Base-by-base conservation (phyloP, 2,888 invertebrate genomes). In the Xestia rhomboidea region DNA sequence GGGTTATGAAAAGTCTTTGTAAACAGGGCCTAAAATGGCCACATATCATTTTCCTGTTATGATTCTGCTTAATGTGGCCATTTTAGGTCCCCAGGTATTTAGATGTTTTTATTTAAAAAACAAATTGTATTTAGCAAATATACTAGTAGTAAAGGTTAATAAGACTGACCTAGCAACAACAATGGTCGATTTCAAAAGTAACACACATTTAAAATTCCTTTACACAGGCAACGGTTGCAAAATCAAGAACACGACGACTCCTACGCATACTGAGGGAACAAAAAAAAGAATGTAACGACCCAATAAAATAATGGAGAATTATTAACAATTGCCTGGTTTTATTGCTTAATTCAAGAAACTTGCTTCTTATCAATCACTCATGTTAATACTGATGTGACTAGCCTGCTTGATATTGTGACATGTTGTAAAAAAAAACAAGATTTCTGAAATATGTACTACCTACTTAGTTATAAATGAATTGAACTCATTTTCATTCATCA, bases 121-220 rank as follows among this genome's bases (percentile, higher is more conserved):
- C 6, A 18, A 41, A 77, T 60, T 68, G 1, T 54, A 34, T 54
- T 24, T 1, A 38, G 15, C 18, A 38, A 27, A 41, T 21, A 64
- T 41, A 49, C 21, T 30, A 18, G 46, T 41, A 49, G 13, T 5
- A 64, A 46, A 80, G 82, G 82, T 82, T 84, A 82, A 80, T 63
- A 80, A 49, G 41, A 41, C 54, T 80, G 68, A 79, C 71, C 74
- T 34, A 51, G 21, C 57, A 41, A 13, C 24, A 75, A 82, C 81
- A 79, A 79, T 84, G 46, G 70, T 34, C 18, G 51, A 60, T 82
- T 84, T 21, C 60, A 84, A 74, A 82, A 75, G 70, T 54, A 49
- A 72, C 3, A 60, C 44, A 46, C 27, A 57, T 68, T 80, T 69
- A 57, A 51, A 46, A 81, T 83, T 76, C 49, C 21, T 63, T 54